Percentiles rank a stretch among this genome's conserved stretches.
phyloP scores from a whole-genome alignment of 2,797 vertebrate species.

The Pangasius sanitwongsei region DNA sequence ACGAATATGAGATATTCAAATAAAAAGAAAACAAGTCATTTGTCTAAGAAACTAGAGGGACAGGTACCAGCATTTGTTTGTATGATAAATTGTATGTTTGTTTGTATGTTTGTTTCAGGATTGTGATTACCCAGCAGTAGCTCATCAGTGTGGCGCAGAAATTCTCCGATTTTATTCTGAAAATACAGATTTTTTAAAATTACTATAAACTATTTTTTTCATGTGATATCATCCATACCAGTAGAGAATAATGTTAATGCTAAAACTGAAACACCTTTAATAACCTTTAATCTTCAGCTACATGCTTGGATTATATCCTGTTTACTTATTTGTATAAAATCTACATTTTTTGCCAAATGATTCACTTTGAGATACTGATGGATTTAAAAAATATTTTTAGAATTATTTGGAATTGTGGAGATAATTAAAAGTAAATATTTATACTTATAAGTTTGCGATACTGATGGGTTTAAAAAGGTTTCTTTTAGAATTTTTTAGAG shows the following conservation, averaged over 20 bases:
- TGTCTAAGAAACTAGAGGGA: background rate
- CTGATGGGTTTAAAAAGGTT: no score
- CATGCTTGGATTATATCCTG: background rate
- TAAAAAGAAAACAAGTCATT: background rate
- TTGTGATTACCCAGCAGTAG: background rate
- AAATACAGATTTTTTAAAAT: no score
- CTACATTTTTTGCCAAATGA: background rate
- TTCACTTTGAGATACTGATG: background rate
- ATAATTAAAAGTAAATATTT: background rate
- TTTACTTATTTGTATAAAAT: background rate
- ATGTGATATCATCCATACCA: background rate
- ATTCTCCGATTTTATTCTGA: no score
- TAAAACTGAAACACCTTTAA: background rate
- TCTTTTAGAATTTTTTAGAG: background rate
- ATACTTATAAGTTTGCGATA: background rate
- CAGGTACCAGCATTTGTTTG: background rate
- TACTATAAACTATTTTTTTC: background rate
- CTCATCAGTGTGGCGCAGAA: no score
- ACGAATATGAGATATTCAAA: background rate
- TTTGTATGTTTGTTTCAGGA: background rate
- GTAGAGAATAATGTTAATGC: background rate
- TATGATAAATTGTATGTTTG: no score
- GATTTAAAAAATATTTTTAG: background rate
- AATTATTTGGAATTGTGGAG: background rate
- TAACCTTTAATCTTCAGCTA: background rate